phyloP scores from a whole-genome alignment of 1,140 invertebrate species.

The Drosophila sproati region DNA sequence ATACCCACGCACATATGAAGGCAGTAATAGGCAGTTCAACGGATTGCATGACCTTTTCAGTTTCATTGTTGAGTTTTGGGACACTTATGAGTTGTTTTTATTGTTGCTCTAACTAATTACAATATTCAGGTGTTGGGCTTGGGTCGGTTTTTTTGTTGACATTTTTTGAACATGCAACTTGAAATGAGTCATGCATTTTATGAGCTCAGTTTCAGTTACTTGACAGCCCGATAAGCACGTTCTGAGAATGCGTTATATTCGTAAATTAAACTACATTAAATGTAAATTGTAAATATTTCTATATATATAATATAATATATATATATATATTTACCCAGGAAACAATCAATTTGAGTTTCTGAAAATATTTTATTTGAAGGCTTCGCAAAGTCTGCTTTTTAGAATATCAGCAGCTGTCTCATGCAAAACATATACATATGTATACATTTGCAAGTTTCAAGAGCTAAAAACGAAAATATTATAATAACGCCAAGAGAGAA shows the following conservation, averaged over 20 bases:
- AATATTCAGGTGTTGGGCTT: slow-evolving; percentile 30
- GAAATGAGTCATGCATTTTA: slow-evolving; percentile 22
- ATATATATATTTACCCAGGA: background rate
- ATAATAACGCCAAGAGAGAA: background rate
- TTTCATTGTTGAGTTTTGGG: slow-evolving; percentile 18
- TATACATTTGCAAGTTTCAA: background rate
- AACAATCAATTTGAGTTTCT: background rate
- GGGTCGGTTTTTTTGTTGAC: background rate
- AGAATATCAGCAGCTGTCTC: background rate
- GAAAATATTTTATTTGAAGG: background rate
- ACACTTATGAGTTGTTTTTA: slow-evolving; percentile 1
- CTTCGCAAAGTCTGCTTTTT: background rate
- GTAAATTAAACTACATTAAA: background rate
- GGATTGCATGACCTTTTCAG: slow-evolving; percentile 32
- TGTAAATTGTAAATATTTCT: background rate
- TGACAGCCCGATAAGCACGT: slow-evolving; percentile 2
- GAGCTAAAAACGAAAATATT: background rate
- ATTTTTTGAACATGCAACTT: slow-evolving; percentile 11
- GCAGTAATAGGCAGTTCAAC: slow-evolving; percentile 17
- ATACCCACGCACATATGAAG: slow-evolving; percentile 13
- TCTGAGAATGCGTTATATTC: slow-evolving; percentile 21
- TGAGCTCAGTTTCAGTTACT: slow-evolving; percentile 9
- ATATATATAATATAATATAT: background rate
- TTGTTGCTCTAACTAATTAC: slow-evolving; percentile 30
- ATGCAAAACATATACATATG: background rate